Conservation (phyloP, 2,113 vertebrate species). For the Apeltes quadracus region DNA sequence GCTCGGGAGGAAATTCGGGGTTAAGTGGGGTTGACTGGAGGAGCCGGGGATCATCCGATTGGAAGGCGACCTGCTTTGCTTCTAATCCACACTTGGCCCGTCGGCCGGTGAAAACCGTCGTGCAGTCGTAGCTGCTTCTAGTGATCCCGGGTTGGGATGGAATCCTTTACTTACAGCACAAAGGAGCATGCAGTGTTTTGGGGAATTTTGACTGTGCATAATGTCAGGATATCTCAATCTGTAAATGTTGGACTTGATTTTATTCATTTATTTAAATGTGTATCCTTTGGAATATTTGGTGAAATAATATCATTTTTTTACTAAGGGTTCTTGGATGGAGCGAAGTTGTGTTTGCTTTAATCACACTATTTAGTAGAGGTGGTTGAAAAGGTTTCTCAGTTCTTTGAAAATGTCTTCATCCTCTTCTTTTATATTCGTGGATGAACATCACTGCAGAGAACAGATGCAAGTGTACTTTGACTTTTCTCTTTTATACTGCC, state of each 20-base stretch:
- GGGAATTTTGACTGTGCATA: too few species aligned
- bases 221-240: too few species aligned
- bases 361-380: too few species aligned
- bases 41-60: neutral
- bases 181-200: too few species aligned
- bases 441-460: neutral
- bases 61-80: constrained; percentile 1
- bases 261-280: too few species aligned
- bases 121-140: neutral
- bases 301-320: too few species aligned
- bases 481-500: constrained; percentile 3
- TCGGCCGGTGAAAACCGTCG: neutral
- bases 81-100: neutral
- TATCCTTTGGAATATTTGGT: too few species aligned
- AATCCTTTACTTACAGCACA: neutral
- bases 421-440: neutral
- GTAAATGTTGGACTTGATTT: too few species aligned
- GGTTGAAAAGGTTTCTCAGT: neutral
- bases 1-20: neutral
- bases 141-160: neutral
- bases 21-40: neutral
- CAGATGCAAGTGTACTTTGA: constrained; percentile 5
- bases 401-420: neutral
- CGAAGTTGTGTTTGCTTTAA: too few species aligned
- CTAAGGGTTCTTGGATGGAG: too few species aligned